Evolutionary conservation across 2,888 invertebrate species (phyloP).

Genomic region (Myopa testacea): DNA sequence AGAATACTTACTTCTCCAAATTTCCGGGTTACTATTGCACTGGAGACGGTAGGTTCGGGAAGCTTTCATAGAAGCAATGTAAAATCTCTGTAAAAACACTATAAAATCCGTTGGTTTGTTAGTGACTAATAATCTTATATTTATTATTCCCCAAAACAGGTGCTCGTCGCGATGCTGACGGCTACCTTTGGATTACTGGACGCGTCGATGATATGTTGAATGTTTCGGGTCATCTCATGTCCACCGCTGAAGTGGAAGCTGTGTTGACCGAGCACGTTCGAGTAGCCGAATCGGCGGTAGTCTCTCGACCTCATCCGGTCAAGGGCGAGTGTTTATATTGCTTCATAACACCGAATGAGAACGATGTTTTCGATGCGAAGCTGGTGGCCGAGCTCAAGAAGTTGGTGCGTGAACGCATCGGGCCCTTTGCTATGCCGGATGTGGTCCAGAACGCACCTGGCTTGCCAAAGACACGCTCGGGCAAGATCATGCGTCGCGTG

Average conservation of each 20-base stretch:
- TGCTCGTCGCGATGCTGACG: constrained; percentile 90
- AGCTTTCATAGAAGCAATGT: neutral
- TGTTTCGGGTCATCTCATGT: constrained; percentile 97
- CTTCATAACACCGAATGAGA: constrained; percentile 92
- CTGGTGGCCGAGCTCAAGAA: constrained; percentile 80
- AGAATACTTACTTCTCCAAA: constrained; percentile 93
- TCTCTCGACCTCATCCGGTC: constrained; percentile 91
- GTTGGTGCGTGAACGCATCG: constrained; percentile 89
- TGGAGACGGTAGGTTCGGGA: constrained; percentile 85
- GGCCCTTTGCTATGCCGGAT: constrained; percentile 96
- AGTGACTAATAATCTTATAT: no score
- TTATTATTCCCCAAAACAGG: constrained; percentile 71
- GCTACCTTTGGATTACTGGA: constrained; percentile 96
- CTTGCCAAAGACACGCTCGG: constrained; percentile 96
- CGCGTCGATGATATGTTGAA: constrained; percentile 99
- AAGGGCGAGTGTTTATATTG: constrained; percentile 98
- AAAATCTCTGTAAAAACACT: no score
- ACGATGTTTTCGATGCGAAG: constrained; percentile 76
- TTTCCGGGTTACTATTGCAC: constrained; percentile 98
- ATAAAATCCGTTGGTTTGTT: no score
- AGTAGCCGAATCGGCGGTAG: constrained; percentile 96
- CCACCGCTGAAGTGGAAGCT: constrained; percentile 93
- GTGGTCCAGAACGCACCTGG: constrained; percentile 93
- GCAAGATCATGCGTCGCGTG: constrained; percentile 97
- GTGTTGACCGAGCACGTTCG: constrained; percentile 81